Evolutionary conservation across 2,113 vertebrate species (phyloP).

Genomic region (Limnothrissa miodon): DNA sequence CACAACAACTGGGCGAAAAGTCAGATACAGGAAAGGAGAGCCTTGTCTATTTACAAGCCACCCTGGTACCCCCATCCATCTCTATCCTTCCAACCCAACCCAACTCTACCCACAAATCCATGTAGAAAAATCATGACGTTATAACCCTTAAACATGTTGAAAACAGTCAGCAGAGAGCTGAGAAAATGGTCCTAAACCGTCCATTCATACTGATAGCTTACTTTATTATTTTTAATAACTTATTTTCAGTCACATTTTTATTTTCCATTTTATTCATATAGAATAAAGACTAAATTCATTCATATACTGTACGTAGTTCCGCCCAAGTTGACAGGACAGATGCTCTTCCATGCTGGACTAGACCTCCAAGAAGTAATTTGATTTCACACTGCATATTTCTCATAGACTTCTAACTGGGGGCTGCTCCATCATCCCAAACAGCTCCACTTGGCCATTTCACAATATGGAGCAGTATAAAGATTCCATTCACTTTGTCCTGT

Average conservation of each 20-base stretch:
- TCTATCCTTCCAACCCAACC: not conserved
- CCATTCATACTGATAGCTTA: not conserved
- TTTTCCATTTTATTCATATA: not conserved
- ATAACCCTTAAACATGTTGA: not conserved
- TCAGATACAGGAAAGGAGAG: not conserved
- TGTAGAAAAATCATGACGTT: conserved; percentile 22
- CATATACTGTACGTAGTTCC: too few species aligned
- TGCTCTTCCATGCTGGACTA: not conserved
- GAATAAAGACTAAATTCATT: too few species aligned
- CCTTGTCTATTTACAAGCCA: not conserved
- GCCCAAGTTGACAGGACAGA: not conserved
- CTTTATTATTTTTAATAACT: not conserved
- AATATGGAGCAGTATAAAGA: conserved; percentile 28
- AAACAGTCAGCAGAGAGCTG: not conserved
- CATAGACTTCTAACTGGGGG: not conserved
- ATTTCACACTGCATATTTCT: conserved; percentile 16
- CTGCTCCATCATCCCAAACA: conserved; percentile 31
- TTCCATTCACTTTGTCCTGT: conserved; percentile 29
- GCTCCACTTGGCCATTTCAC: conserved; percentile 29
- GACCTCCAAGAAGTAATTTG: not conserved
- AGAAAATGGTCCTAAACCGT: not conserved
- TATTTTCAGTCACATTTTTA: not conserved
- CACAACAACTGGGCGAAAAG: not conserved
- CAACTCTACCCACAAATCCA: conserved; percentile 17
- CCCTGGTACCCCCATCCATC: conserved; percentile 3